Evolutionary conservation across 2,113 vertebrate genomes (phyloP).

Genomic region (Formicarius rufipectus): DNA sequence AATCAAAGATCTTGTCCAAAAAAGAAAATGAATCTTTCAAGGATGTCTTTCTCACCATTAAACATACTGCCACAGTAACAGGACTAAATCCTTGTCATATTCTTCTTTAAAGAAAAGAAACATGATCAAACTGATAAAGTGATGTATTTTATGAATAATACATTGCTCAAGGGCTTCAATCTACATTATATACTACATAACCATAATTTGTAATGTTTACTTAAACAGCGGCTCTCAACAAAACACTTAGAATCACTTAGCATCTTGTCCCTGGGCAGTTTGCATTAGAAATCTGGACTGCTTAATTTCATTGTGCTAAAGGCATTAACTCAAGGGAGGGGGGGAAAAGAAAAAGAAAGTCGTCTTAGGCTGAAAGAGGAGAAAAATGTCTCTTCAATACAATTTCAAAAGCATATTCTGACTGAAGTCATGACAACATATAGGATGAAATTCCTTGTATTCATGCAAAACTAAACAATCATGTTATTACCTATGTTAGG

Average conservation of each 20-base stretch:
- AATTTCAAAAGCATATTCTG: not conserved
- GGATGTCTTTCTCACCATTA: not conserved
- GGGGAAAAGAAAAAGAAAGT: not conserved
- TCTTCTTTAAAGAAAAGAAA: constrained; percentile 41
- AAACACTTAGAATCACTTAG: constrained; percentile 75
- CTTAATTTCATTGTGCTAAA: constrained; percentile 56
- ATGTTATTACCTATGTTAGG: not conserved
- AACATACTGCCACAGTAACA: not conserved
- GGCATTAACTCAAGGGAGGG: not conserved
- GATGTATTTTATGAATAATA: constrained; percentile 73
- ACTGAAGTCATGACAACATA: not conserved
- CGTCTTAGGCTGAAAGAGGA: not conserved
- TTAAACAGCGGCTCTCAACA: constrained; percentile 72
- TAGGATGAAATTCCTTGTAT: not conserved
- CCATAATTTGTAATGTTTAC: constrained; percentile 75
- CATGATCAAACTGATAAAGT: constrained; percentile 66
- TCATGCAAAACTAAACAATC: not conserved
- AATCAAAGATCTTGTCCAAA: not conserved
- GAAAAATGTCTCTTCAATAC: not conserved
- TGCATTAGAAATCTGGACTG: constrained; percentile 64
- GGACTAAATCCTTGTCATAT: constrained; percentile 25
- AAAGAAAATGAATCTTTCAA: not conserved
- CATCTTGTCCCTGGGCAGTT: constrained; percentile 64
- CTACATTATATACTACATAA: constrained; percentile 62
- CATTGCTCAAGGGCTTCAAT: constrained; percentile 66